Evolutionary conservation across 2,888 invertebrate species (phyloP), one percentile per base, ranked within the genome.

Genomic region (Drosophila tripunctata): DNA sequence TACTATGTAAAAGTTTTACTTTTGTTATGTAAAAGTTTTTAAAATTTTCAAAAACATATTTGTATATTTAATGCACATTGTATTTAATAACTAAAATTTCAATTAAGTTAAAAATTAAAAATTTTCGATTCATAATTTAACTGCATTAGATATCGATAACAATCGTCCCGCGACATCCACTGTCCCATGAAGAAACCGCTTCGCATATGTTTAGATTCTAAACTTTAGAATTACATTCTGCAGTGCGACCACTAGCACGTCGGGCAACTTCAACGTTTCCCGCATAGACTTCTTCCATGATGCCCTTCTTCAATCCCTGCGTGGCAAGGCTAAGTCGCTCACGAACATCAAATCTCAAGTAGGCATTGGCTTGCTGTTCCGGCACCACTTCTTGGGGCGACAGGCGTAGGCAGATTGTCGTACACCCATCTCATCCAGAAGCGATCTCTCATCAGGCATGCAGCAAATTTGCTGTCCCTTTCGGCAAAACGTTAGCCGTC

Each of bases 351-450:
- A 10, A 12, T 40, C 22, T 40, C 22, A n/a, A 1, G 14, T 8
- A 10, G n/a, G 4, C 19, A 43, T 24, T 14, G 41, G 41, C 7
- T 24, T 6, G 10, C 8, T 15, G 14, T 14, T 2, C 8, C 10
- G 8, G 24, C 43, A 43, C 24, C 27, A 43, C 5, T 43, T 43
- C 14, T 43, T 24, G 1, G 24, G 8, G 4, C 27, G 24, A 24
- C 43, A 4, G 27, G 43, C 10, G 27, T 43, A 3, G 22, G 43
- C 8, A 41, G 12, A 14, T 24, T 22, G 22, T 40, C 40, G n/a
- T 6, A 6, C 14, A 43, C 43, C 43, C 27, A 43, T 24, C 24
- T n/a, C 14, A 14, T 27, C 15, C 43, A 43, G 41, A 43, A 43
- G 3, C 22, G 22, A 12, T 41, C 8, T 41, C 14, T 41, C 8